Evolutionary conservation across 1,140 invertebrate genomes (phyloP), one percentile per base, ranked within the genome.

Genomic region (Conopomorpha cramerella): DNA sequence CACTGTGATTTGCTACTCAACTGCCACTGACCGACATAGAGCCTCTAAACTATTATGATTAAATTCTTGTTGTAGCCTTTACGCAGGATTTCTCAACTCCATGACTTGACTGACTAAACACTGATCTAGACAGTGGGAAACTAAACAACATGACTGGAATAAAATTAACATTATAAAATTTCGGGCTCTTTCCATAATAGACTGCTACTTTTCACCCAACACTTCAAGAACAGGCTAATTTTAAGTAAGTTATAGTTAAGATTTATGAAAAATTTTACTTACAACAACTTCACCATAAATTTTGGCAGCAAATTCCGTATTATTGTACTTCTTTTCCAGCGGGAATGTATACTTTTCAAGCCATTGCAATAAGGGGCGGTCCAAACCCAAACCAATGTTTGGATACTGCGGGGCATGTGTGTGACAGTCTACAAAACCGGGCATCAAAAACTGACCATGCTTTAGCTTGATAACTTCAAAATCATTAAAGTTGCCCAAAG

Each of bases 391-490:
- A 4, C 93, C 93, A 41, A 86, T 68, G 65, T 94, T 94, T 1
- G 90, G 87, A 49, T 89, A 88, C 70, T 96, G 94, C 1, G 91
- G 87, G 0, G 91, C 91, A 80, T 96, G 94, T 29, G 91, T 88
- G 50, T 96, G 94, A 8, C 88, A 87, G 62, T 96, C 94, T 2
- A 95, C 81, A 40, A 96, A 86, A 2, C 94, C 94, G 2, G 93
- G 93, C 47, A 92, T 86, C 3, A 95, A 51, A 60, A 95, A 88
- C 71, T 94, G 83, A 34, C 77, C 70, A 7, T 67, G 34, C 26
- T 57, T 66, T 6, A 90, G 46, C 8, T 44, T 40, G 23, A 63
- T 57, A 16, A 63, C 46, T 32, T 49, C 28, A 39, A 51, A 60
- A 11, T 51, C 41, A 3, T 38, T 41, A 25, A 58, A 51, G 31